Evolutionary conservation across 2,797 vertebrate genomes (phyloP), one percentile per base, ranked within the genome.

Genomic region (Myiotriccus ornatus): DNA sequence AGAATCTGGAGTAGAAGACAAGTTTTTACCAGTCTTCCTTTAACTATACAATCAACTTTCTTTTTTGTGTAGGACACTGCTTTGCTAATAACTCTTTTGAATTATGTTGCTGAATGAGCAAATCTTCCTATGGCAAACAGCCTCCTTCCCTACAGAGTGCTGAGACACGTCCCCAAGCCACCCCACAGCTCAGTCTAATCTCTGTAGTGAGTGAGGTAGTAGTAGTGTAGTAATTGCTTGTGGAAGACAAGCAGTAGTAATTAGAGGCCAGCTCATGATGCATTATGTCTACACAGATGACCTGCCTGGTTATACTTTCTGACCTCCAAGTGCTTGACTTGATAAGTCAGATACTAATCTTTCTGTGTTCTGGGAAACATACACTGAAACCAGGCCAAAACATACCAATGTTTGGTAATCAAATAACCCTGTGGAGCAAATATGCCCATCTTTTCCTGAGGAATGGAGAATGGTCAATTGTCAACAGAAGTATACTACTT

Each of bases 161-260:
- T 67, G 44, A 65, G 73, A 50, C 19, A 11, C 8, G n/a, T 49
- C 34, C 34, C 2, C 19, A 82, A 0, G 24, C 30, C 14, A 34
- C 3, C 15, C 59, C 7, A 8, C 3, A n/a, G 35, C 8, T 62
- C 1, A 0, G 35, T 62, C 43, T 63, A 43, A 62, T 35, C 56
- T 84, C 53, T 28, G 14, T 2, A 23, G 28, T 39, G 55, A 68
- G 28, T 64, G 52, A 92, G 60, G 44, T 41, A 41, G 41, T 5
- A 41, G 14, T 2, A 25, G 28, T 28, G 14, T 2, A 23, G 28
- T 63, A 86, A 84, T 88, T 63, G 28, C 41, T 84, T 84, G 75
- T 82, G 88, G 46, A 89, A 87, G 89, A 76, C n/a, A 50, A 50
- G 49, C 49, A 50, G 21, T 49, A 69, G 24, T 41, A 50, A 84